These are phyloP conservation scores for Orientallactaga sibirica DNA, from an alignment of 2,797 vertebrate genomes.

Conservation along the genomic window DNA sequence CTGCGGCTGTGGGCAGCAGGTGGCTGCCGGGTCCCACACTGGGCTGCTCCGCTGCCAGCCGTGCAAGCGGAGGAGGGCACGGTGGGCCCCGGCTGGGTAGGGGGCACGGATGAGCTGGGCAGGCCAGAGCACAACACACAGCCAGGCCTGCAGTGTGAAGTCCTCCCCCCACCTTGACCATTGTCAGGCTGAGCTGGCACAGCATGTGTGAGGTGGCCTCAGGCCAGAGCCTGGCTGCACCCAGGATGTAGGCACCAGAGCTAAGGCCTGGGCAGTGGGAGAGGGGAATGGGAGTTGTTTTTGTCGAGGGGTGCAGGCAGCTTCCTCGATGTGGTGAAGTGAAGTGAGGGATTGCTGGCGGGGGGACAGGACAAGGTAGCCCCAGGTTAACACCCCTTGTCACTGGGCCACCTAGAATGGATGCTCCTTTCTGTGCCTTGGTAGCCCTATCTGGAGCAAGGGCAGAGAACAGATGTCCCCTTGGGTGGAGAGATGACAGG, in stretches of 20 bases:
- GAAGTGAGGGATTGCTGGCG: not conserved
- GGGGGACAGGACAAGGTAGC: too few relatives aligned
- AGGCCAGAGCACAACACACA: not conserved
- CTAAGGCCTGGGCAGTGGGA: not conserved
- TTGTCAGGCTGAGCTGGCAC: not conserved
- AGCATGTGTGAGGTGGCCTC: not conserved
- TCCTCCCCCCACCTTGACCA: not conserved
- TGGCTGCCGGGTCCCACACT: conserved; percentile 79
- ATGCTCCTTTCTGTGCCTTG: not conserved
- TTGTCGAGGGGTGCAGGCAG: not conserved
- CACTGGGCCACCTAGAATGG: not conserved
- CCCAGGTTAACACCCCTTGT: not conserved
- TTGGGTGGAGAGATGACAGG: too few relatives aligned
- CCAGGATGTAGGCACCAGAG: not conserved
- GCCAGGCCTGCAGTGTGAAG: conserved; percentile 36
- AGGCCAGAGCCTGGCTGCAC: not conserved
- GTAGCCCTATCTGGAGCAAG: not conserved
- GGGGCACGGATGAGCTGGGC: not conserved
- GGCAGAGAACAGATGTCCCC: not conserved
- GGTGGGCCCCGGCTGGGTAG: conserved; percentile 50
- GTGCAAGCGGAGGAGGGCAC: conserved; percentile 80
- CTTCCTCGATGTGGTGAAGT: not conserved
- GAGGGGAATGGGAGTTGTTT: not conserved
- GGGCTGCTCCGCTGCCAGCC: conserved; percentile 81
- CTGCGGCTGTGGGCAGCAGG: conserved; percentile 81